Conservation (phyloP, 1,140 invertebrate genomes). For the Coptotermes formosanus region DNA sequence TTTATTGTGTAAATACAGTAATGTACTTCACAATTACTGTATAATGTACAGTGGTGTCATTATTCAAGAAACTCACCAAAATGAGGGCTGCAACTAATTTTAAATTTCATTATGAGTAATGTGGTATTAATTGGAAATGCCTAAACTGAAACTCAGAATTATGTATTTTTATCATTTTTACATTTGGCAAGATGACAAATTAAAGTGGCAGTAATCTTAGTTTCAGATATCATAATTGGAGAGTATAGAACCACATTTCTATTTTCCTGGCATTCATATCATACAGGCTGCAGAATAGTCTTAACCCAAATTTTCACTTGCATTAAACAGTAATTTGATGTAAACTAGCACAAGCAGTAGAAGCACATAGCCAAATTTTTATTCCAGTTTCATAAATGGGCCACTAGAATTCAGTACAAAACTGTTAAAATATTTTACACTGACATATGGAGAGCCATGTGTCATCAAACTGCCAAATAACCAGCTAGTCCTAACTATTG, state of each 20-base stretch:
- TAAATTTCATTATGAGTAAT: no score
- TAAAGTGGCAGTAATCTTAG: no score
- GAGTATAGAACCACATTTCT: not conserved
- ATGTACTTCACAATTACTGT: no score
- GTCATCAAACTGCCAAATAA: not conserved
- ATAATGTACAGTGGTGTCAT: no score
- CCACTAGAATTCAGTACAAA: not conserved
- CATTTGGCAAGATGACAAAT: no score
- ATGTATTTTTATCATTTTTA: no score
- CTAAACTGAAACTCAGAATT: no score
- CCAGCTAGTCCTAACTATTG: not conserved
- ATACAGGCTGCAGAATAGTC: not conserved
- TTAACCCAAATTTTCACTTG: not conserved
- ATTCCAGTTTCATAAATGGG: not conserved
- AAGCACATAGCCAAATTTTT: not conserved
- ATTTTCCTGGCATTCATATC: not conserved
- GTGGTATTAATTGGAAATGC: no score
- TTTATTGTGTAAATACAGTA: no score
- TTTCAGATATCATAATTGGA: not conserved
- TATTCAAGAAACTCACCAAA: no score
- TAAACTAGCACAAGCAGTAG: not conserved
- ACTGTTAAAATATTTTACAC: not conserved
- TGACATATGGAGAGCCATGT: not conserved
- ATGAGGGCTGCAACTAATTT: no score
- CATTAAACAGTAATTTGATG: not conserved